phyloP scores from a whole-genome alignment of 2,797 vertebrate species.

The Denticeps clupeoides region DNA sequence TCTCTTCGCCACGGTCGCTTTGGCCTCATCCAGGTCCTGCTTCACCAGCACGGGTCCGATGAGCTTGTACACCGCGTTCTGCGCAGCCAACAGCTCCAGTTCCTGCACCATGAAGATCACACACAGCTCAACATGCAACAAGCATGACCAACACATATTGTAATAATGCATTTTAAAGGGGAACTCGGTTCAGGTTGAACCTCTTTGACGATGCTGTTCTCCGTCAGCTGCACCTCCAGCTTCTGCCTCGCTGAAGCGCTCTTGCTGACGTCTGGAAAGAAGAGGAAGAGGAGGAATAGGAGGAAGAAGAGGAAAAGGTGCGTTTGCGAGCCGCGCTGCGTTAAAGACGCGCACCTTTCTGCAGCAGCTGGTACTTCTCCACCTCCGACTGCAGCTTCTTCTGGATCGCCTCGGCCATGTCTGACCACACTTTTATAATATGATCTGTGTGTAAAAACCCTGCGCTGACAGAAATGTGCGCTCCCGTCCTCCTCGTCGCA shows the following conservation, averaged over 20 bases:
- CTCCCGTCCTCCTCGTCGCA: no score
- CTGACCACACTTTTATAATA: background rate
- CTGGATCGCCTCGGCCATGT: slow-evolving; percentile 72
- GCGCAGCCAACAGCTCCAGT: slow-evolving; percentile 65
- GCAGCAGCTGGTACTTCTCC: slow-evolving; percentile 76
- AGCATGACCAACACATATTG: no score
- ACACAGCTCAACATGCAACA: slow-evolving; percentile 59
- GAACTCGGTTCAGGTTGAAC: slow-evolving; percentile 41
- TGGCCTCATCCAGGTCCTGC: slow-evolving; percentile 81
- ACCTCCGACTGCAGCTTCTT: slow-evolving; percentile 78
- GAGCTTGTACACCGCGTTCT: slow-evolving; percentile 79
- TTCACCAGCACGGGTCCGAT: slow-evolving; percentile 82
- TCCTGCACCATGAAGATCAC: slow-evolving; percentile 52
- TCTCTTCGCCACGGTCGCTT: slow-evolving; percentile 75
- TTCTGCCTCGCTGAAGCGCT: slow-evolving; percentile 80
- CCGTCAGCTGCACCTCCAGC: slow-evolving; percentile 77
- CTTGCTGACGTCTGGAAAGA: slow-evolving; percentile 72
- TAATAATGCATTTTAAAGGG: background rate
- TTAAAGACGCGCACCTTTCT: no score
- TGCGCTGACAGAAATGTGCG: no score
- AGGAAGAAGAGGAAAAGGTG: no score
- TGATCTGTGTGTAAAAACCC: no score
- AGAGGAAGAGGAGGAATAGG: background rate
- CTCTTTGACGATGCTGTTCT: slow-evolving; percentile 90
- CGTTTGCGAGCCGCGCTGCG: no score